These are phyloP conservation scores for Rotaria magnacalcarata DNA, from an alignment of 2,888 invertebrate genomes.

Conservation along the genomic window DNA sequence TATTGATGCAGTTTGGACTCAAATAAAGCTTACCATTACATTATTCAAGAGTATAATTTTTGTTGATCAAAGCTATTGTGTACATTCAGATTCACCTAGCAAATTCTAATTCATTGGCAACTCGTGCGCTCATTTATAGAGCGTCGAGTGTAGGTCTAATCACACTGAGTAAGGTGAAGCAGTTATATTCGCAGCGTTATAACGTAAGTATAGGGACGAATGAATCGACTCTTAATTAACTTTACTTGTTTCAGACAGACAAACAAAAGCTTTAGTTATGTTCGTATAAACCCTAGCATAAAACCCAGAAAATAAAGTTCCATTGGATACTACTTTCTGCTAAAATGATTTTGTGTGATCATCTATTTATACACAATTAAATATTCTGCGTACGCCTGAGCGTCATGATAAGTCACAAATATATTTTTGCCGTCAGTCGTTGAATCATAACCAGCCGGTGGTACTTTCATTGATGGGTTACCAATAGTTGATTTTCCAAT, in stretches of 20 bases:
- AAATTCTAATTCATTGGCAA: neutral
- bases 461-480: neutral
- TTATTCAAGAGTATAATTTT: too few relatives aligned
- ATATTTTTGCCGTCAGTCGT: neutral
- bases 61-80: neutral
- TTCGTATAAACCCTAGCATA: neutral
- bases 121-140: neutral
- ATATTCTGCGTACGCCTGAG: neutral
- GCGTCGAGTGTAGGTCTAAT: neutral
- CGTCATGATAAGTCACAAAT: conserved; percentile 13
- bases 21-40: too few relatives aligned
- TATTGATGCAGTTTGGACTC: too few relatives aligned
- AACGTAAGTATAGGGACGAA: neutral
- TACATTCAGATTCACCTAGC: neutral
- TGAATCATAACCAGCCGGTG: conserved; percentile 19
- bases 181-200: neutral
- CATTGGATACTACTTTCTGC: neutral
- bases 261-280: neutral
- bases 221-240: neutral
- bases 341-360: neutral
- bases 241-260: neutral
- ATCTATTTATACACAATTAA: neutral
- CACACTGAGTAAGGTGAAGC: neutral
- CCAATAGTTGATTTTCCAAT: neutral
- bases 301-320: neutral